These are phyloP conservation scores for Lepidocolaptes lacrymiger DNA, from an alignment of 2,797 vertebrate genomes.

Conservation along the genomic window DNA sequence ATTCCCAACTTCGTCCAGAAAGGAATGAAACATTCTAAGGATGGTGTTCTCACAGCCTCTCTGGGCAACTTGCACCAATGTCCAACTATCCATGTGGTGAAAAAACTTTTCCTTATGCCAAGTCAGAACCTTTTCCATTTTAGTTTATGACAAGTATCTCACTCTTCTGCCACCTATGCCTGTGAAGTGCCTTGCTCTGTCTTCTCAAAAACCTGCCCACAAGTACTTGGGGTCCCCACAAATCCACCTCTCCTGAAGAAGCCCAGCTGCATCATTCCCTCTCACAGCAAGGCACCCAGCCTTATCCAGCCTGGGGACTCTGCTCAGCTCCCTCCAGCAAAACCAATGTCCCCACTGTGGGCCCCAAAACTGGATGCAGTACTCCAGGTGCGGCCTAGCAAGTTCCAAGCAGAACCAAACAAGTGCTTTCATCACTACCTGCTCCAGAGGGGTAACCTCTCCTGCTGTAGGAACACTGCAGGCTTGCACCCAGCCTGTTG, in stretches of 20 bases:
- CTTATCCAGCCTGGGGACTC: background rate
- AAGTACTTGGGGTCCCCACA: background rate
- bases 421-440: background rate
- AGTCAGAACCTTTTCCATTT: background rate
- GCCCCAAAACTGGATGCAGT: background rate
- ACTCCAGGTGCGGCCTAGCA: background rate
- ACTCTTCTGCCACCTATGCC: background rate
- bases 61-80: background rate
- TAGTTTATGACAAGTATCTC: background rate
- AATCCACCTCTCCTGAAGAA: background rate
- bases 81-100: background rate
- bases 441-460: background rate
- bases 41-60: background rate
- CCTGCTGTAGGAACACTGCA: background rate
- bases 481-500: background rate
- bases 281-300: background rate
- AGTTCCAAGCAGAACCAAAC: background rate
- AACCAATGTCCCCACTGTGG: fast-evolving
- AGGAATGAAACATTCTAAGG: background rate
- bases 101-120: background rate
- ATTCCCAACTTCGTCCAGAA: background rate
- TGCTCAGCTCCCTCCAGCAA: background rate
- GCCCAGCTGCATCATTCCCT: background rate
- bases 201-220: background rate
- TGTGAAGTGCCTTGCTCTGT: background rate